Evolutionary conservation across 1,140 invertebrate genomes (phyloP).

Genomic region (Drosophila grimshawi): DNA sequence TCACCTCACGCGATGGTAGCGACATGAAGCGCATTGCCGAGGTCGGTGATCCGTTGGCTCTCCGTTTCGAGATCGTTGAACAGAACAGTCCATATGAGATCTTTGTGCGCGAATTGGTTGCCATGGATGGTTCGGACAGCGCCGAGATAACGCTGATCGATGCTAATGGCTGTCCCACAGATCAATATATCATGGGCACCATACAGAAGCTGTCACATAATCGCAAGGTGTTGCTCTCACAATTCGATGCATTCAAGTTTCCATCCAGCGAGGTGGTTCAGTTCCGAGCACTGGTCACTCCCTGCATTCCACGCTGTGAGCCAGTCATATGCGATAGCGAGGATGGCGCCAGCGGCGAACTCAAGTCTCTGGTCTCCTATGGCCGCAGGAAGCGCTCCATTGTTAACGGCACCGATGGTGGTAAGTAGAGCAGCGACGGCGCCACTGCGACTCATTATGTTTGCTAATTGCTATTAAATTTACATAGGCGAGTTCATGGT

Average conservation of each 20-base stretch:
- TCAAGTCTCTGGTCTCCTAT: slow-evolving; percentile 91
- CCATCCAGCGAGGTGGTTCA: slow-evolving; percentile 97
- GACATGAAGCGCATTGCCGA: slow-evolving; percentile 92
- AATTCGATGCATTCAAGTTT: slow-evolving; percentile 99
- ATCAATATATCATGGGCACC: slow-evolving; percentile 96
- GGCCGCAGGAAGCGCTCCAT: slow-evolving; percentile 87
- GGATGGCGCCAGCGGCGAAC: slow-evolving; percentile 91
- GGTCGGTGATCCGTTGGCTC: slow-evolving; percentile 95
- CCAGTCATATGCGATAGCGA: slow-evolving; percentile 94
- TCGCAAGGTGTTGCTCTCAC: slow-evolving; percentile 91
- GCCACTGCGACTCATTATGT: slow-evolving; percentile 30
- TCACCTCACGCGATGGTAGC: slow-evolving; percentile 91
- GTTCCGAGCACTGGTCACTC: slow-evolving; percentile 96
- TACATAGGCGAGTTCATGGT: slow-evolving; percentile 74
- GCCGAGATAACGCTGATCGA: slow-evolving; percentile 97
- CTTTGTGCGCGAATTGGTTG: slow-evolving; percentile 96
- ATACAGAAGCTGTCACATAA: slow-evolving; percentile 92
- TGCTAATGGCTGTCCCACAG: slow-evolving; percentile 95
- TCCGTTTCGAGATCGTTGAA: slow-evolving; percentile 96
- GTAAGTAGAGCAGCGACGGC: slow-evolving; percentile 44
- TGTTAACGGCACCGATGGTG: slow-evolving; percentile 71
- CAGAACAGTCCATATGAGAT: slow-evolving; percentile 97
- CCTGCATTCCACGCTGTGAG: slow-evolving; percentile 95
- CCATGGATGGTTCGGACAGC: slow-evolving; percentile 96
- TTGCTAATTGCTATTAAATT: slow-evolving; percentile 59